Percentiles rank a stretch among this genome's conserved stretches.
phyloP scores from a whole-genome alignment of 2,797 vertebrate genomes.

The Chloroceryle inda region DNA sequence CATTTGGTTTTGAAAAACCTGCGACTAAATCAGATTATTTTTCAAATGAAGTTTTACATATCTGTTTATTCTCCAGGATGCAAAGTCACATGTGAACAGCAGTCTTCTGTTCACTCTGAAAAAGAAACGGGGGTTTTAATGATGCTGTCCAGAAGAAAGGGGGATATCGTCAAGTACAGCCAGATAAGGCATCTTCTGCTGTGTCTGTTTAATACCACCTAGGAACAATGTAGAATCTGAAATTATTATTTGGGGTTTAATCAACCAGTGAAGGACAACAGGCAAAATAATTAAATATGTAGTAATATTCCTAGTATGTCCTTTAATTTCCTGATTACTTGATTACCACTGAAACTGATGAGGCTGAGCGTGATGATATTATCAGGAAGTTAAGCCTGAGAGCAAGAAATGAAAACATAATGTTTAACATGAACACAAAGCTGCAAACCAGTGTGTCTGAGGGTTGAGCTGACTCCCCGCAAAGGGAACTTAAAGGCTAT shows the following conservation, averaged over 20 bases:
- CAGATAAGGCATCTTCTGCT: neutral
- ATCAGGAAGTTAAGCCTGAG: slow-evolving; percentile 27
- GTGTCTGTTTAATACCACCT: neutral
- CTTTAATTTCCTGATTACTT: slow-evolving; percentile 53
- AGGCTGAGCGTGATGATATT: neutral
- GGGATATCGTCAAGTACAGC: neutral
- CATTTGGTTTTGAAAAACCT: neutral
- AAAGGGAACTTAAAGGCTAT: neutral
- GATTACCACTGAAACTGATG: slow-evolving; percentile 53
- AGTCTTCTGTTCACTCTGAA: neutral
- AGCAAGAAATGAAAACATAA: slow-evolving; percentile 26
- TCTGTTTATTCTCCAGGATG: neutral
- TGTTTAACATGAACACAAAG: neutral
- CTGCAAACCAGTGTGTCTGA: neutral
- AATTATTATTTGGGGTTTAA: slow-evolving; percentile 28
- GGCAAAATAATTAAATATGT: neutral
- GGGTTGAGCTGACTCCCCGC: neutral
- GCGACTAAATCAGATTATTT: neutral
- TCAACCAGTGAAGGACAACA: neutral
- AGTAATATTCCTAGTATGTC: neutral
- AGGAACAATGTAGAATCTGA: neutral
- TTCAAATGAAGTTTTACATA: neutral
- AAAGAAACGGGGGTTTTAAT: neutral
- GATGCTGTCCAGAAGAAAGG: neutral
- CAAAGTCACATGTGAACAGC: neutral